These are phyloP conservation scores for Orussus abietinus DNA, from an alignment of 1,140 invertebrate genomes.

Conservation along the genomic window DNA sequence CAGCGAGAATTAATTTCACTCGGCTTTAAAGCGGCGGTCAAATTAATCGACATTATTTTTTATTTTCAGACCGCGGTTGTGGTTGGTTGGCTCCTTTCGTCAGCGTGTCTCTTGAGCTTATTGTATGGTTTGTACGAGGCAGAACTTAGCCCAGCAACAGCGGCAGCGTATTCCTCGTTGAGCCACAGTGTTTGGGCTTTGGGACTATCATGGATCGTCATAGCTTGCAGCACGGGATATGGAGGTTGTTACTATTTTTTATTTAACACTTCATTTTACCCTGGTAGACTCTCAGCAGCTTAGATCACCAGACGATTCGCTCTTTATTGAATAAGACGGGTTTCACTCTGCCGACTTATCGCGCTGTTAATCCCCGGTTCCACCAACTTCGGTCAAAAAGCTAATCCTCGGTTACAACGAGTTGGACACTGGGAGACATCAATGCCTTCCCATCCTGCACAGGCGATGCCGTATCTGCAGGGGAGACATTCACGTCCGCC, in stretches of 20 bases:
- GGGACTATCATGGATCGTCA: slow-evolving; percentile 78
- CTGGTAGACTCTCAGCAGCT: no score
- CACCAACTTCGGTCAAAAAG: no score
- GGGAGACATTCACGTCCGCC: no score
- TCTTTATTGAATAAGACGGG: no score
- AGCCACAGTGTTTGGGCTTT: slow-evolving; percentile 83
- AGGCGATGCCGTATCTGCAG: no score
- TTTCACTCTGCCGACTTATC: no score
- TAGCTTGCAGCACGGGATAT: slow-evolving; percentile 84
- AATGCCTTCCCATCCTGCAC: no score
- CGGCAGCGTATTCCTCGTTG: slow-evolving; percentile 76
- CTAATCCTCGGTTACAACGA: no score
- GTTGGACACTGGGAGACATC: no score
- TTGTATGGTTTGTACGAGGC: slow-evolving; percentile 74
- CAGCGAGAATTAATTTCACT: background rate
- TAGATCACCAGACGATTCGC: no score
- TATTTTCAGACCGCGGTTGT: slow-evolving; percentile 59
- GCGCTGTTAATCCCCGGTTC: no score
- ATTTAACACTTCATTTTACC: slow-evolving; percentile 7
- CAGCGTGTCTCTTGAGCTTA: slow-evolving; percentile 62
- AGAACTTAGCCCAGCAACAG: slow-evolving; percentile 63
- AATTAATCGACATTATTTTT: background rate
- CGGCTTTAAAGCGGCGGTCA: background rate
- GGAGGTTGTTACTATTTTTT: slow-evolving; percentile 59
- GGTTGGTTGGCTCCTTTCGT: slow-evolving; percentile 66